phyloP scores from a whole-genome alignment of 1,140 invertebrate species.

The Drosophila sulfurigaster region DNA sequence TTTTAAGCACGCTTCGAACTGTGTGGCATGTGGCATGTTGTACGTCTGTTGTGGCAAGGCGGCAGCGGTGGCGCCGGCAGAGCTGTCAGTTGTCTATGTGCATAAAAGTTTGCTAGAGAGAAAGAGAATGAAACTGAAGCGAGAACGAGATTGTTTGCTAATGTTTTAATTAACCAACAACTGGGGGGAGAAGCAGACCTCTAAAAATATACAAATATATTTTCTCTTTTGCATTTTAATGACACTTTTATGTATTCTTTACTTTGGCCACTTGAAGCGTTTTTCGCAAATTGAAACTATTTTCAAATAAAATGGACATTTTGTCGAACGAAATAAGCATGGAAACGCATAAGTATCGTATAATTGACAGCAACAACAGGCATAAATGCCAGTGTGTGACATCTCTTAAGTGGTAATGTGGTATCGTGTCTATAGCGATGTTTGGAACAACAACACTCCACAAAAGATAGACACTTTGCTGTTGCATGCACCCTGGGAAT shows the following conservation, averaged over 20 bases:
- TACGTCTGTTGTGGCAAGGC: not conserved
- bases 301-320: constrained; percentile 9
- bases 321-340: not conserved
- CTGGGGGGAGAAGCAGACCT: not conserved
- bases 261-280: constrained; percentile 8
- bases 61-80: not conserved
- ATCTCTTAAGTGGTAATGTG: constrained; percentile 34
- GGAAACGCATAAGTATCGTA: not conserved
- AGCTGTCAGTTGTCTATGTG: constrained; percentile 10
- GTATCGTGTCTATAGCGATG: constrained; percentile 16
- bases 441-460: constrained; percentile 20
- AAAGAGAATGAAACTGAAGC: not conserved
- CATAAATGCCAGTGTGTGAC: constrained; percentile 26
- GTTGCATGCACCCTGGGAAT: constrained; percentile 25
- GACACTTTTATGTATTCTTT: constrained; percentile 7
- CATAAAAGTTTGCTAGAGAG: constrained; percentile 29
- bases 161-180: constrained; percentile 48
- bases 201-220: constrained; percentile 4
- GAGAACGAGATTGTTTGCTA: constrained; percentile 15
- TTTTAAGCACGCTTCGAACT: constrained; percentile 52
- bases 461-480: not conserved
- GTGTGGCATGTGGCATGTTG: constrained; percentile 16
- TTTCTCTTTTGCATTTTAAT: constrained; percentile 13
- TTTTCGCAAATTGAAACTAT: constrained; percentile 37
- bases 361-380: constrained; percentile 39